Percentiles rank a stretch among this genome's conserved stretches.
Conservation (phyloP, 2,888 invertebrate genomes). For the Capitulum mitella region DNA sequence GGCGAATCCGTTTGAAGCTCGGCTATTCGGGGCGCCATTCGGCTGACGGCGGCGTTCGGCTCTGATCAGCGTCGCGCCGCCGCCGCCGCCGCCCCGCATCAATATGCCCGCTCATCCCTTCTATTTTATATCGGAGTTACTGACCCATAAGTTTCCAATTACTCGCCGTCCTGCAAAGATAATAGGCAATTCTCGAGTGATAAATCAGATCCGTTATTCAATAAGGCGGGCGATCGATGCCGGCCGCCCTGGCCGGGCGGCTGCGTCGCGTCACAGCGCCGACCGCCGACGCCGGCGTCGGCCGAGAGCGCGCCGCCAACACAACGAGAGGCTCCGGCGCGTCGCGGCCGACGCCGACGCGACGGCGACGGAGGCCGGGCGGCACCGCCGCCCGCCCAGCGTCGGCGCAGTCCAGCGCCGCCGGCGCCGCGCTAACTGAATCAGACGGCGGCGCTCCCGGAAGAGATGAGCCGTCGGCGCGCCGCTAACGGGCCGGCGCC, state of each 20-base stretch:
- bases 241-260: neutral
- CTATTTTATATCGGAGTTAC: conserved; percentile 25
- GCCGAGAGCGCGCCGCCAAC: neutral
- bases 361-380: no score
- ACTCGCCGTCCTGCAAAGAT: conserved; percentile 24
- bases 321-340: neutral
- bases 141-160: conserved; percentile 25
- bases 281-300: neutral
- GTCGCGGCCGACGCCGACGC: no score
- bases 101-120: conserved; percentile 23
- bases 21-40: neutral
- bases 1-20: neutral
- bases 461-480: no score
- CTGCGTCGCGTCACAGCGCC: neutral
- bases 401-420: no score
- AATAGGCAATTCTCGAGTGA: conserved; percentile 24
- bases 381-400: no score
- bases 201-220: conserved; percentile 22
- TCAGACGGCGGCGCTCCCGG: no score
- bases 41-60: neutral
- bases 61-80: neutral
- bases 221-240: conserved; percentile 14
- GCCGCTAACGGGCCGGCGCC: no score
- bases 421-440: no score
- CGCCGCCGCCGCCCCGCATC: neutral